Percentiles rank a stretch among this genome's conserved stretches.
These are phyloP conservation scores for Nymphalis c-album DNA, from an alignment of 2,888 invertebrate genomes.

Conservation along the genomic window DNA sequence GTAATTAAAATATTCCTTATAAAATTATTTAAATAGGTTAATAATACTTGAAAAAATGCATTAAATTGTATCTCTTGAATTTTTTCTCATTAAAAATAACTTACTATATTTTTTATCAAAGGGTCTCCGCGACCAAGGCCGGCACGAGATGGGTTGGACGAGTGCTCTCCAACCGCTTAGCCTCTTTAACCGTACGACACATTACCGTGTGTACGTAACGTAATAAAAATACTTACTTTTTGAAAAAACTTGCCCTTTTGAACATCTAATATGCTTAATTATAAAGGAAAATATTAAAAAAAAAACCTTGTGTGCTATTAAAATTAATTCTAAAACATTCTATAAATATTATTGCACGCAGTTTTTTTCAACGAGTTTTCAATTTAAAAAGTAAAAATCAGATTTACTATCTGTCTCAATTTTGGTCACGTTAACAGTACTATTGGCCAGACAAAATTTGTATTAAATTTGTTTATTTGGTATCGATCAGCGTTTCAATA, in stretches of 20 bases:
- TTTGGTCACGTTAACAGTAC: too few relatives aligned
- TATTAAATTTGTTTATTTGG: too few relatives aligned
- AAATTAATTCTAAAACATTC: too few relatives aligned
- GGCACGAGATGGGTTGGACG: conserved; percentile 25
- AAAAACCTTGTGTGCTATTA: background rate
- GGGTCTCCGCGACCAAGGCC: conserved; percentile 31
- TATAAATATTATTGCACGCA: too few relatives aligned
- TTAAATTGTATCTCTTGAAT: conserved; percentile 12
- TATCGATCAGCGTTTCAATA: too few relatives aligned
- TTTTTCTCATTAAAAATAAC: conserved; percentile 19
- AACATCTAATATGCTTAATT: conserved; percentile 6
- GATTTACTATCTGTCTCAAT: too few relatives aligned
- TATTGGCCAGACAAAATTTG: too few relatives aligned
- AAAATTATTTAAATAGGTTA: conserved; percentile 29
- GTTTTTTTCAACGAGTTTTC: too few relatives aligned
- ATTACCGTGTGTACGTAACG: conserved; percentile 22
- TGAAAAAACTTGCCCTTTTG: background rate
- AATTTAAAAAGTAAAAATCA: too few relatives aligned
- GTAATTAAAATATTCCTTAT: background rate
- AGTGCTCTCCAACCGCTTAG: conserved; percentile 28
- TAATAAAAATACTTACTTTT: conserved; percentile 27
- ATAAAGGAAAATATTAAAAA: background rate
- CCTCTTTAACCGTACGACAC: conserved; percentile 28
- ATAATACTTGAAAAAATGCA: conserved; percentile 21
- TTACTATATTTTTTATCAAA: conserved; percentile 31